Percentiles rank a stretch among this genome's conserved stretches.
These are phyloP conservation scores for Drosophila atripex DNA, from an alignment of 2,888 invertebrate species.

Conservation along the genomic window DNA sequence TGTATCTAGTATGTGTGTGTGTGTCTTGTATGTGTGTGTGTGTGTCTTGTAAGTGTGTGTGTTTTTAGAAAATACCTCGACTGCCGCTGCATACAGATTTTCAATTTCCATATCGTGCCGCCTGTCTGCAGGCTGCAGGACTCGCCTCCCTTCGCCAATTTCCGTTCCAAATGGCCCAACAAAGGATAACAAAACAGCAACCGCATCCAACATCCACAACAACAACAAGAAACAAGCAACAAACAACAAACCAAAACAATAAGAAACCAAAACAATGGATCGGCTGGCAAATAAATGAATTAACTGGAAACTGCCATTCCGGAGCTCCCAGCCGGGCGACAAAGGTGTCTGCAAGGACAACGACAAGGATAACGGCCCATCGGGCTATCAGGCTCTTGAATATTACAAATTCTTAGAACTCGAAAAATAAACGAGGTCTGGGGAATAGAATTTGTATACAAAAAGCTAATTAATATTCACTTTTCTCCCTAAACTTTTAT, in stretches of 20 bases:
- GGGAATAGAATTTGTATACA: too few relatives aligned
- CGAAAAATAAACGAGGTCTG: too few relatives aligned
- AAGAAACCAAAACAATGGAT: constrained; percentile 46
- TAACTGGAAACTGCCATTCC: not conserved
- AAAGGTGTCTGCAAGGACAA: too few relatives aligned
- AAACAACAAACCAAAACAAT: constrained; percentile 49
- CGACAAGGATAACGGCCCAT: too few relatives aligned
- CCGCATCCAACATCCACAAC: constrained; percentile 25
- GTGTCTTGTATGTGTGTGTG: not conserved
- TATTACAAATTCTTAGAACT: too few relatives aligned
- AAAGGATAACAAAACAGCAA: constrained; percentile 45
- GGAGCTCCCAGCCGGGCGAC: not conserved
- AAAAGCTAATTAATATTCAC: too few relatives aligned
- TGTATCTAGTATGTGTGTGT: too few relatives aligned
- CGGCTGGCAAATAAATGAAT: constrained; percentile 19
- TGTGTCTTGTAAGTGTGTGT: too few relatives aligned
- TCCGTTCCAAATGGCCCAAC: constrained; percentile 42
- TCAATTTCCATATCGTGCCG: constrained; percentile 58
- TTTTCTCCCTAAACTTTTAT: too few relatives aligned
- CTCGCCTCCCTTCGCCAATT: constrained; percentile 15
- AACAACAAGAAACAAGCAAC: constrained; percentile 49
- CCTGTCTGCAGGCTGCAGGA: constrained; percentile 29
- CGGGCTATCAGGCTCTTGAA: too few relatives aligned
- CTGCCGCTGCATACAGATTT: constrained; percentile 53
- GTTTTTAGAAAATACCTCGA: too few relatives aligned